phyloP scores from a whole-genome alignment of 2,113 vertebrate genomes.

The Cromileptes altivelis region DNA sequence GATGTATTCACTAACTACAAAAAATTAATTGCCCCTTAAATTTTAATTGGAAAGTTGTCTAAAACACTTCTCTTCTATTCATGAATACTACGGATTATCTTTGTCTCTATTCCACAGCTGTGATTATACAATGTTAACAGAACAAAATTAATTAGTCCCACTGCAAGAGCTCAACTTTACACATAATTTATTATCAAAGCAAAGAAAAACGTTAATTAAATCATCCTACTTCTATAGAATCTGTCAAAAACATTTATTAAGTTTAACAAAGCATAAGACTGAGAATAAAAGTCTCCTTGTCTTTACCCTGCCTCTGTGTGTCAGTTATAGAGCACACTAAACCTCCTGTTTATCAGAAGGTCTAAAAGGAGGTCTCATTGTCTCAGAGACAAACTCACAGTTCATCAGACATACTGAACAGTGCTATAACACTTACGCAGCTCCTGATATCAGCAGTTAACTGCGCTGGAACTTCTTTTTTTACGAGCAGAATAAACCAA shows the following conservation, averaged over 20 bases:
- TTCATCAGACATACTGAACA: not conserved
- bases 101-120: not conserved
- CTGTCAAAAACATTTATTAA: not conserved
- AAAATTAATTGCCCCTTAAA: not conserved
- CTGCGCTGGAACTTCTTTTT: not conserved
- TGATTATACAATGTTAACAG: constrained; percentile 26
- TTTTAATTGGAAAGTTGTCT: constrained; percentile 4
- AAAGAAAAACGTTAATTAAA: constrained; percentile 33
- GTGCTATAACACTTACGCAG: not conserved
- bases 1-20: not conserved
- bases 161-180: constrained; percentile 25
- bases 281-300: not conserved
- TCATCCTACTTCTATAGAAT: constrained; percentile 10
- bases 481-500: constrained; percentile 29
- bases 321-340: not conserved
- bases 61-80: constrained; percentile 4
- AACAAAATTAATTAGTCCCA: constrained; percentile 37
- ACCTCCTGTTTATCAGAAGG: not conserved
- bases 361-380: not conserved
- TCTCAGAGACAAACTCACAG: not conserved
- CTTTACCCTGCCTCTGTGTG: not conserved
- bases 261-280: constrained; percentile 9
- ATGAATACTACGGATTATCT: constrained; percentile 19
- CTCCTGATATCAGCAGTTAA: not conserved
- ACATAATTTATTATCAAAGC: constrained; percentile 32